Conservation (phyloP, 2,113 vertebrate genomes). For the Pseudopodoces humilis region DNA sequence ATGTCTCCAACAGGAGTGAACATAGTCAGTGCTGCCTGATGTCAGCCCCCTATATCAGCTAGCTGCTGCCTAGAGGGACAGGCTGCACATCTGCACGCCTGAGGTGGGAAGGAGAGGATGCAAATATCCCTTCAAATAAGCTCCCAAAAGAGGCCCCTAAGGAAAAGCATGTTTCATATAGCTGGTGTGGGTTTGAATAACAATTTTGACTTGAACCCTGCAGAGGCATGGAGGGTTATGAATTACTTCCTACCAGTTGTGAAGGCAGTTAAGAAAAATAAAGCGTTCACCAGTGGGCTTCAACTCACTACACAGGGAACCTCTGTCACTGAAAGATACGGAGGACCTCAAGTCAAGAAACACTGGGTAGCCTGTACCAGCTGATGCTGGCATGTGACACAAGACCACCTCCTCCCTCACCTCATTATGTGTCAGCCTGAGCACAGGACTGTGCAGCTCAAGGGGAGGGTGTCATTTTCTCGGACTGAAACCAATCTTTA, state of each 20-base stretch:
- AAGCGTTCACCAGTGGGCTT: background rate
- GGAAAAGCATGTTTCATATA: background rate
- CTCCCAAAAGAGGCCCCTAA: background rate
- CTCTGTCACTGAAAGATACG: background rate
- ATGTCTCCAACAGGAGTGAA: background rate
- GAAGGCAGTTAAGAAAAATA: background rate
- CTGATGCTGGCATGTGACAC: background rate
- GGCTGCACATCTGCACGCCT: background rate
- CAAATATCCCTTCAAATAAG: background rate
- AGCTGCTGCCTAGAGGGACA: background rate
- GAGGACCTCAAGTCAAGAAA: background rate
- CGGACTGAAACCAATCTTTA: background rate
- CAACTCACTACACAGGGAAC: background rate
- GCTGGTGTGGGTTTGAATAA: background rate
- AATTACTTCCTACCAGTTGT: background rate
- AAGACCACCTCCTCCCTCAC: background rate
- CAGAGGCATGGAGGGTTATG: background rate
- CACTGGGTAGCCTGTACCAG: background rate
- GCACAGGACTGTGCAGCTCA: background rate
- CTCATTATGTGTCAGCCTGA: background rate
- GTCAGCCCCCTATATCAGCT: background rate
- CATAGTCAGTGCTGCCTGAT: rapidly evolving
- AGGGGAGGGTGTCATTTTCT: background rate
- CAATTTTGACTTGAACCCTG: background rate
- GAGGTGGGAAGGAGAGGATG: background rate